Evolutionary conservation across 2,113 vertebrate species (phyloP).

Genomic region (Leucoraja erinaceus): DNA sequence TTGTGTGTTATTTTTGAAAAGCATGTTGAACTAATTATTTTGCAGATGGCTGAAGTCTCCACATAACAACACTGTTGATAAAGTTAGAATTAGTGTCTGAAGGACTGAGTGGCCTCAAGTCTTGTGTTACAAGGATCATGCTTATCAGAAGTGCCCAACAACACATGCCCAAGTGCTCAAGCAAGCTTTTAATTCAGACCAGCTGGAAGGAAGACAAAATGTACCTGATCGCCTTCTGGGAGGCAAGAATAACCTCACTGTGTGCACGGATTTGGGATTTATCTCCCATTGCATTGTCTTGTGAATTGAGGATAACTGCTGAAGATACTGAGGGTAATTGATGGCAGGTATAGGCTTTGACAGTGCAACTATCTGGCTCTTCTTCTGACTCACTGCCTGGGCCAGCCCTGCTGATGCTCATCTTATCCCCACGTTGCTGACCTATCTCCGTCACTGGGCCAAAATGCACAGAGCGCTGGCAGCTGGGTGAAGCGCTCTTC

Average conservation of each 20-base stretch:
- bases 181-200: not conserved
- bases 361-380: conserved; percentile 6
- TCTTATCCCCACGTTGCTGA: conserved; percentile 66
- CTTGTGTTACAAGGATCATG: not conserved
- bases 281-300: conserved; percentile 40
- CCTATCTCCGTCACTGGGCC: conserved; percentile 89
- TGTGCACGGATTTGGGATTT: conserved; percentile 14
- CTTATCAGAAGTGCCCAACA: not conserved
- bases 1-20: conserved; percentile 22
- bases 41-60: not conserved
- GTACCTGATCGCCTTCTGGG: conserved; percentile 54
- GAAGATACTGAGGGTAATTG: conserved; percentile 39
- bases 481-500: conserved; percentile 55
- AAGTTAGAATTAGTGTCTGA: not conserved
- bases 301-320: not conserved
- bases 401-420: conserved; percentile 58
- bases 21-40: not conserved
- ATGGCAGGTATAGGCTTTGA: conserved; percentile 21
- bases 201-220: not conserved
- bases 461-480: conserved; percentile 80
- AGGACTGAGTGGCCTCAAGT: not conserved
- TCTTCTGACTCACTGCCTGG: conserved; percentile 50
- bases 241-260: conserved; percentile 29
- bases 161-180: not conserved
- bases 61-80: not conserved